Base-by-base conservation (phyloP, 2,113 vertebrate genomes). In the Symphodus melops region DNA sequence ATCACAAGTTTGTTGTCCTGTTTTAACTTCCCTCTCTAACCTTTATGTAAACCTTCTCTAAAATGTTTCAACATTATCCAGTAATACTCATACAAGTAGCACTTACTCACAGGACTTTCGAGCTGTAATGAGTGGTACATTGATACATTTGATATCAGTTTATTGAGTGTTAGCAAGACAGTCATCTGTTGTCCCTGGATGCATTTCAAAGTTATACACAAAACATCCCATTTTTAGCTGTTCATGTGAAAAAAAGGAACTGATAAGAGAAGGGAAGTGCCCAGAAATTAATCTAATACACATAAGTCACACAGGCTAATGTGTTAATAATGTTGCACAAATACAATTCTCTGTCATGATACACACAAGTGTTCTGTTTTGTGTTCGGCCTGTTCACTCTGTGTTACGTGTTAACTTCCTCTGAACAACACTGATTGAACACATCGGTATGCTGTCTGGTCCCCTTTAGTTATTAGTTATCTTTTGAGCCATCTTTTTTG, bases 1-100 rank as follows among this genome's bases (percentile, higher is more conserved):
- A 9, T 77, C 85, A 0, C 89, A 95, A 84, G 96, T 95, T 69
- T 81, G 93, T 69, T 81, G 93, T 91, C 19, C 5, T 37, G 2
- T 33, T 48, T 46, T 68, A 5, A n/a, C 17, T 54, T 73, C n/a
- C 13, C 8, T 5, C n/a, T 14, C 14, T 48, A 48, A 5, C 46
- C 46, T 51, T 8, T n/a, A 51, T n/a, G 19, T 51, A 51, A 9
- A 51, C 7, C 3, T 9, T 51, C 8, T 1, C 12, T 44, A 19
- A 48, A 17, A 48, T 19, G 5, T 44, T 14, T 9, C 12, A 44
- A 4, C 13, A 13, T 12, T 14, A 4, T 44, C 14, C 4, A 1
- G 6, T 5, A 19, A 1, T 37, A 17, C 48, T 46, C 7, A 56
- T 68, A 16, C 16, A 5, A 11, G 46, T 19, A 19, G 46, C 2